phyloP scores from a whole-genome alignment of 2,797 vertebrate species.

The Rhynchotus rufescens region DNA sequence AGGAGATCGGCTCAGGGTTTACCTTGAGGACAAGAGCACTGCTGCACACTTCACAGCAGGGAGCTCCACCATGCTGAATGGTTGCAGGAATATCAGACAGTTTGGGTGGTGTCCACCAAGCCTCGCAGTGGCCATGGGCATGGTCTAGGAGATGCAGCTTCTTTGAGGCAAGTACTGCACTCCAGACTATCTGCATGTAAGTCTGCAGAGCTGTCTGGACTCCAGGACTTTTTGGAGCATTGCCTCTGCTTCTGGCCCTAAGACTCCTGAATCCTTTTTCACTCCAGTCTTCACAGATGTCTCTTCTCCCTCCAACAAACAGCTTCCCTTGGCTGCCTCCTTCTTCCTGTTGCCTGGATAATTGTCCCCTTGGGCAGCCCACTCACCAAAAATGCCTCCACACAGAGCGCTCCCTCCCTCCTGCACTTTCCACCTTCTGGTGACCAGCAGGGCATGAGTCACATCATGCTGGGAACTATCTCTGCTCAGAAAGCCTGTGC shows the following conservation, averaged over 20 bases:
- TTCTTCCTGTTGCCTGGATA: neutral
- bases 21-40: neutral
- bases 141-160: neutral
- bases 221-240: neutral
- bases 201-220: neutral
- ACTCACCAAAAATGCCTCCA: neutral
- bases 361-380: neutral
- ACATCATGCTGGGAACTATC: fast-evolving
- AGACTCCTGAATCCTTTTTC: neutral
- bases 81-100: neutral
- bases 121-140: fast-evolving
- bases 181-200: neutral
- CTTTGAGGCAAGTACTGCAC: neutral
- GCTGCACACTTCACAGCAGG: neutral
- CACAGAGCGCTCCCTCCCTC: neutral
- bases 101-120: neutral
- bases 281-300: neutral
- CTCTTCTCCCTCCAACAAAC: neutral
- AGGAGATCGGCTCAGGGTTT: neutral
- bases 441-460: neutral
- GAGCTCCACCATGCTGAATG: neutral
- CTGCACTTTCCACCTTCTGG: neutral
- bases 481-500: neutral
- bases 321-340: neutral
- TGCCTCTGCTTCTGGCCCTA: neutral